A percentile compares a stretch with the other conserved stretches of the same genome.
Conservation (phyloP, 2,888 invertebrate genomes). For the Heliconius ismenius region DNA sequence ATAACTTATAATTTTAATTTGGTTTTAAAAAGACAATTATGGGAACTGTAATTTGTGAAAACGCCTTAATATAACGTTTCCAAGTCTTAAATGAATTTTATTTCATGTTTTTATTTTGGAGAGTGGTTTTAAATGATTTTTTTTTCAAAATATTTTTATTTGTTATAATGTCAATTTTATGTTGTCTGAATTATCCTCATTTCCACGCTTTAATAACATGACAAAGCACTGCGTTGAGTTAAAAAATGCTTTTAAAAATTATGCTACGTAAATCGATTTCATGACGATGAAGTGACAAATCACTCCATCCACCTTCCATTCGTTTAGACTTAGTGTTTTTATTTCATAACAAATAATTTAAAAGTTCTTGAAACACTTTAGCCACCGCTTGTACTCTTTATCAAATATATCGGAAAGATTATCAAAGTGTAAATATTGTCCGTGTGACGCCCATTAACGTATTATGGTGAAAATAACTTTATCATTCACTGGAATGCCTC, state of each 20-base stretch:
- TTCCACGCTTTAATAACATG: too few relatives aligned
- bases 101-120: neutral
- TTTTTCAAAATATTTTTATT: neutral
- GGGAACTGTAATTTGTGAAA: slow-evolving; percentile 14
- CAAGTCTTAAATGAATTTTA: slow-evolving; percentile 1
- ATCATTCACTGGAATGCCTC: slow-evolving; percentile 50
- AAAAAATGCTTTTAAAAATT: too few relatives aligned
- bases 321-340: too few relatives aligned
- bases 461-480: slow-evolving; percentile 52
- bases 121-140: neutral
- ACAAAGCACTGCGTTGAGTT: too few relatives aligned
- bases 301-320: neutral
- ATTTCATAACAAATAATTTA: neutral
- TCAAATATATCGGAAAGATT: slow-evolving; percentile 53
- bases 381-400: slow-evolving; percentile 45
- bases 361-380: slow-evolving; percentile 36
- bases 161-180: neutral
- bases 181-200: too few relatives aligned
- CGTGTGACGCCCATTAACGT: slow-evolving; percentile 58
- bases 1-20: slow-evolving; percentile 27
- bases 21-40: slow-evolving; percentile 22
- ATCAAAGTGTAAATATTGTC: slow-evolving; percentile 65
- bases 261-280: too few relatives aligned
- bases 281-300: too few relatives aligned
- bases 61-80: slow-evolving; percentile 9